Evolutionary conservation across 2,797 vertebrate genomes (phyloP).

Genomic region (Tenualosa thibaudeaui): DNA sequence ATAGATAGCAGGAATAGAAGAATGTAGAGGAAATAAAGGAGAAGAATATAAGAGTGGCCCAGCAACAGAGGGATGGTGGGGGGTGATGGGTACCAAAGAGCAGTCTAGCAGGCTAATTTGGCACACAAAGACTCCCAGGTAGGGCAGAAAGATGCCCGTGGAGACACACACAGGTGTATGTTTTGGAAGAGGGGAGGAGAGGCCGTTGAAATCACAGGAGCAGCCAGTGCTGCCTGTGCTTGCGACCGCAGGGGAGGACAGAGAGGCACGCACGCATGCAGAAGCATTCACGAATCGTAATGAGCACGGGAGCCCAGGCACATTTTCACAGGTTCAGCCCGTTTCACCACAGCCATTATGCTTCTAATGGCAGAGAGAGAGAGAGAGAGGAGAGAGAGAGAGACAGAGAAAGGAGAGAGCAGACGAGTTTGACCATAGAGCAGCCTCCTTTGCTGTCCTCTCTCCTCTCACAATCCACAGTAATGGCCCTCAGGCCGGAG

Average conservation of each 20-base stretch:
- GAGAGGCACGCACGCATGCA: not conserved
- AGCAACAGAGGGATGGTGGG: not conserved
- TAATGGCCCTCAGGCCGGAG: conserved; percentile 26
- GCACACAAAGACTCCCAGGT: not conserved
- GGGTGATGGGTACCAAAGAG: no score
- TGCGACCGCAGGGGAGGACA: not conserved
- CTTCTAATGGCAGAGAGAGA: not conserved
- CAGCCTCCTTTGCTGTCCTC: not conserved
- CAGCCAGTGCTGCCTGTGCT: not conserved
- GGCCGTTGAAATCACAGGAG: not conserved
- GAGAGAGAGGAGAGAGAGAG: not conserved
- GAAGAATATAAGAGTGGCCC: not conserved
- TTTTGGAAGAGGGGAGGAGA: not conserved
- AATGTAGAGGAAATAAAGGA: conserved; percentile 19
- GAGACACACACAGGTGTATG: not conserved
- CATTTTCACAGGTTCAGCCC: not conserved
- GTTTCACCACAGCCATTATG: not conserved
- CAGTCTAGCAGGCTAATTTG: no score
- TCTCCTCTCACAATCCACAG: not conserved
- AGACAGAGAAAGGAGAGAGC: not conserved
- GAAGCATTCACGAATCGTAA: not conserved
- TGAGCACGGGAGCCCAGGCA: not conserved
- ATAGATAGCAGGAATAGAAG: not conserved
- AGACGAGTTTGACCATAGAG: not conserved
- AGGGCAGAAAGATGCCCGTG: not conserved